phyloP scores from a whole-genome alignment of 2,888 invertebrate genomes.

The Melanargia galathea region DNA sequence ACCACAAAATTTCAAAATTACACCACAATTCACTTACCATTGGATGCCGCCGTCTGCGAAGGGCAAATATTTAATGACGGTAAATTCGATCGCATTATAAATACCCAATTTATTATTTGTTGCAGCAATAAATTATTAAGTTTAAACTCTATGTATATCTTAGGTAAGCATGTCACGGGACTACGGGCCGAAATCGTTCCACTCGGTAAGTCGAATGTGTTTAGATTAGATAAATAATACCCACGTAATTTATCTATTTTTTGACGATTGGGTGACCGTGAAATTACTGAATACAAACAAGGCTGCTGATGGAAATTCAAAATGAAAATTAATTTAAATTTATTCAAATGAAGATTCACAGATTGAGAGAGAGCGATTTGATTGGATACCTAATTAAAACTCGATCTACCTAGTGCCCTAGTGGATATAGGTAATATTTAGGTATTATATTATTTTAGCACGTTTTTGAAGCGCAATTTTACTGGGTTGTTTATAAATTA shows the following conservation, averaged over 20 bases:
- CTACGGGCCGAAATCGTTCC: constrained; percentile 53
- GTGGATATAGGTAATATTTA: too few species aligned
- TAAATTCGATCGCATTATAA: constrained; percentile 52
- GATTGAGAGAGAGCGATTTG: too few species aligned
- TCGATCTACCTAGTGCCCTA: too few species aligned
- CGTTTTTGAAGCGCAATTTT: too few species aligned
- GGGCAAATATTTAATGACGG: constrained; percentile 49
- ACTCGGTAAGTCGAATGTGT: constrained; percentile 50
- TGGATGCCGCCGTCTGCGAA: constrained; percentile 57
- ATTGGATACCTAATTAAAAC: too few species aligned
- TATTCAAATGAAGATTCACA: too few species aligned
- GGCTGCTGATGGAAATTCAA: too few species aligned
- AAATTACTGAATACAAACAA: constrained; percentile 33
- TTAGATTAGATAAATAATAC: constrained; percentile 63
- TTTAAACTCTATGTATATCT: constrained; percentile 16
- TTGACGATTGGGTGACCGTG: constrained; percentile 40
- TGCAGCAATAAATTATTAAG: neutral
- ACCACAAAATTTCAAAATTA: too few species aligned
- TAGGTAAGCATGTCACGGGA: constrained; percentile 25
- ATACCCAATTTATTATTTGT: neutral
- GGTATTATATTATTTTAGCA: too few species aligned
- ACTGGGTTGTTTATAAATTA: too few species aligned
- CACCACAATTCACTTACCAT: constrained; percentile 54
- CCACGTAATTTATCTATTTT: constrained; percentile 48
- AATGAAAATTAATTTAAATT: too few species aligned